Base-by-base conservation (phyloP, 2,797 vertebrate species). In the Catamblyrhynchus diadema region DNA sequence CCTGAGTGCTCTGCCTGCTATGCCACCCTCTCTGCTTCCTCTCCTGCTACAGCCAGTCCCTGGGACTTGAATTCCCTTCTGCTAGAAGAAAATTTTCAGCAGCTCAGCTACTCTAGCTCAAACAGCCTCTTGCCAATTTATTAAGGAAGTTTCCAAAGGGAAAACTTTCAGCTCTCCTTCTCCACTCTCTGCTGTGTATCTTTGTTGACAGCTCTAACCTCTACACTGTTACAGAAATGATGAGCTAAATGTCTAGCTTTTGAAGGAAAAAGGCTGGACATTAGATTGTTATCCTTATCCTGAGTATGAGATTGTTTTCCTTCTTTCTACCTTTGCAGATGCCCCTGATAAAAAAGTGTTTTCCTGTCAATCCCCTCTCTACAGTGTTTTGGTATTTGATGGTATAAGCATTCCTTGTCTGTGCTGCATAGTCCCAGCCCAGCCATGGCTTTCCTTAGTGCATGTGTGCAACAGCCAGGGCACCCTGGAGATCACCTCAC, bases 381-480 rank as follows among this genome's bases (percentile, higher is more conserved):
- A 9, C 8, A 44, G 8, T 24, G 25, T 61, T 61, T 57, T 56
- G 21, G 18, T 35, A 56, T 70, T 47, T 59, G 17, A 27, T 35
- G 35, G 5, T 45, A 33, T 16, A 86, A 93, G n/a, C 50, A 65
- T 44, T 80, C 35, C 19, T 66, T 17, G 16, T 21, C 25, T 47
- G 4, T 0, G 1, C 53, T 78, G 41, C 0, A 0, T 3, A 32
- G 41, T 35, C 17, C 18, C 53, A 74, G 25, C 5, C 21, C 70
- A 62, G 33, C 33, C 27, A 18, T 2, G 6, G 17, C 22, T 70
- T 78, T 79, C 28, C 18, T 41, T 53, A 27, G 32, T 37, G 21
- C 0, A 0, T 2, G 2, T 48, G 22, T 59, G 51, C n/a, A 66
- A 24, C 33, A 92, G 24, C 18, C 47, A 59, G 39, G 9, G 5